phyloP scores from a whole-genome alignment of 2,888 invertebrate genomes.

The Ischnura elegans region DNA sequence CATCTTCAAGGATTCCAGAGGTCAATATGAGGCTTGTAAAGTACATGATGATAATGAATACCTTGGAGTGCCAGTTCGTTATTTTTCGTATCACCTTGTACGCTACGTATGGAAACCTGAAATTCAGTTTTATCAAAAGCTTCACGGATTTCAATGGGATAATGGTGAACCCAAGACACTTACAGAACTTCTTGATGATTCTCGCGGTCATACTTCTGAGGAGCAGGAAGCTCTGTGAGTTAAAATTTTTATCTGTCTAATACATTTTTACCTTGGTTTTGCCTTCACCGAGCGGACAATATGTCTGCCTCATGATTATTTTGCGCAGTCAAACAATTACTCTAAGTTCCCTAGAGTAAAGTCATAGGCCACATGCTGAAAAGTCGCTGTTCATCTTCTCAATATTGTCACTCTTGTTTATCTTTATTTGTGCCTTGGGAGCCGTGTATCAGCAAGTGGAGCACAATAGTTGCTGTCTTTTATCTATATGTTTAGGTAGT shows the following conservation, averaged over 20 bases:
- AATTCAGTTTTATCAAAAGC: constrained; percentile 72
- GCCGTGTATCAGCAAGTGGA: too few relatives aligned
- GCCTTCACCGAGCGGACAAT: too few relatives aligned
- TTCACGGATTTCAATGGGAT: constrained; percentile 74
- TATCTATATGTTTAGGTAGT: too few relatives aligned
- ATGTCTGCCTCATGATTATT: too few relatives aligned
- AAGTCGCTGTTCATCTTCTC: too few relatives aligned
- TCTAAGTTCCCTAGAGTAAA: too few relatives aligned
- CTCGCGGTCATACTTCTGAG: constrained; percentile 72
- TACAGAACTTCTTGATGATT: constrained; percentile 71
- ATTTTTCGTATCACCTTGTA: constrained; percentile 74
- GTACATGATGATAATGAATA: constrained; percentile 3
- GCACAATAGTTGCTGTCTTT: too few relatives aligned
- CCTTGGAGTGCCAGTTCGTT: constrained; percentile 70
- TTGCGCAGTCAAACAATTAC: too few relatives aligned
- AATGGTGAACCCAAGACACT: constrained; percentile 73
- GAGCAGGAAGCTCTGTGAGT: constrained; percentile 73
- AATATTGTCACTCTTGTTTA: too few relatives aligned
- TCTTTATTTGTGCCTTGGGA: too few relatives aligned
- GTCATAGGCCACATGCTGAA: too few relatives aligned
- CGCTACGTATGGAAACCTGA: constrained; percentile 74
- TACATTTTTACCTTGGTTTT: not conserved
- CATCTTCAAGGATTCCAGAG: not conserved
- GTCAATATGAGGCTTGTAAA: constrained; percentile 17
- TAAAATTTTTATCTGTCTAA: not conserved